phyloP scores from a whole-genome alignment of 2,888 invertebrate species.

The Harpalus rubripes region DNA sequence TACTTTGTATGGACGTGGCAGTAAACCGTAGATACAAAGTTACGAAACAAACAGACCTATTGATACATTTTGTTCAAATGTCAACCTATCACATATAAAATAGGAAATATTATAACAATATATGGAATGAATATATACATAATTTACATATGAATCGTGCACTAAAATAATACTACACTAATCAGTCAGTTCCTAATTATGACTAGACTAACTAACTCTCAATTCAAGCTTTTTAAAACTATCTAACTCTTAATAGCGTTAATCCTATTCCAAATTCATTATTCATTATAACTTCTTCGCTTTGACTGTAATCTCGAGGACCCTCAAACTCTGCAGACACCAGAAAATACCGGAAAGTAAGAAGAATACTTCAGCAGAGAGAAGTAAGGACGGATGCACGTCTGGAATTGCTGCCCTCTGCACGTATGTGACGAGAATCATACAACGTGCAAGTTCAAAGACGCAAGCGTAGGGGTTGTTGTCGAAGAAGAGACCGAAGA shows the following conservation, averaged over 20 bases:
- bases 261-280: constrained; percentile 12
- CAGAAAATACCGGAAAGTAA: constrained; percentile 82
- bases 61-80: constrained; percentile 17
- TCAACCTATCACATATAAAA: constrained; percentile 13
- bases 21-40: no score
- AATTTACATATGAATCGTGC: constrained; percentile 36
- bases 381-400: constrained; percentile 76
- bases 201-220: constrained; percentile 46
- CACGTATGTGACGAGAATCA: constrained; percentile 79
- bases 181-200: constrained; percentile 48
- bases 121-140: constrained; percentile 31
- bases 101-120: constrained; percentile 30
- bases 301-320: constrained; percentile 80
- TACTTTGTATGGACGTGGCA: no score
- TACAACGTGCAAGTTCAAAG: constrained; percentile 84
- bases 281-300: constrained; percentile 69
- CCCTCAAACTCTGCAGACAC: constrained; percentile 81
- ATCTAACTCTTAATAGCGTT: not conserved
- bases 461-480: constrained; percentile 81
- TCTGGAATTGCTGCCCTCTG: constrained; percentile 76
- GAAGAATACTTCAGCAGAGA: constrained; percentile 80
- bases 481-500: constrained; percentile 87
- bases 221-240: not conserved
- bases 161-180: constrained; percentile 41
- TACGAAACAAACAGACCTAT: no score